phyloP scores from a whole-genome alignment of 2,888 invertebrate species.

The Desoria tigrina region DNA sequence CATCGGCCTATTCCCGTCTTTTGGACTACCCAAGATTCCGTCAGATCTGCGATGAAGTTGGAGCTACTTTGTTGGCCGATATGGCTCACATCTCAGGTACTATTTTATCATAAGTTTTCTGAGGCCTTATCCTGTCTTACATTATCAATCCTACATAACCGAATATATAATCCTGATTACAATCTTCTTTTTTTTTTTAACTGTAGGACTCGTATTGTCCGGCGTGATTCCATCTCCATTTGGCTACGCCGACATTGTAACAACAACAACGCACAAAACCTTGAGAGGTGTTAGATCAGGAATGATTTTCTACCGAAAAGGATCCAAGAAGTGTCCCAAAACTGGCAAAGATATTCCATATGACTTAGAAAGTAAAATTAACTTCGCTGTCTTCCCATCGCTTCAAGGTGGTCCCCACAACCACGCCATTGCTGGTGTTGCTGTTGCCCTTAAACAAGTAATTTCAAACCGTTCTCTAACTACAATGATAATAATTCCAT shows the following conservation, averaged over 20 bases:
- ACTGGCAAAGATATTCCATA: constrained; percentile 84
- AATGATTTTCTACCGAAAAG: constrained; percentile 51
- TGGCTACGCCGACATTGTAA: constrained; percentile 64
- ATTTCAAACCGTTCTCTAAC: constrained; percentile 4
- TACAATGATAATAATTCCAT: background rate
- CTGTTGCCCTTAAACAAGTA: constrained; percentile 86
- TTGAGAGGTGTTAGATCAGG: constrained; percentile 59
- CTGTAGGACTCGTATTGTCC: constrained; percentile 59
- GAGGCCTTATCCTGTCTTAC: background rate
- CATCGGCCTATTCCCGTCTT: constrained; percentile 60
- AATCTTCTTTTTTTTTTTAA: constrained; percentile 5
- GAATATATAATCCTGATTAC: too few relatives aligned
- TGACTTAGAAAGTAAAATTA: constrained; percentile 84
- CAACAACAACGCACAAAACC: constrained; percentile 66
- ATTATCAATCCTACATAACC: background rate
- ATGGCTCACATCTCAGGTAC: constrained; percentile 66
- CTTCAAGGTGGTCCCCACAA: constrained; percentile 98
- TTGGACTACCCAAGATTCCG: constrained; percentile 61
- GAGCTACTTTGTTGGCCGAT: constrained; percentile 63
- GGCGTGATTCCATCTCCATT: constrained; percentile 63
- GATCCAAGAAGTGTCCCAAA: constrained; percentile 57
- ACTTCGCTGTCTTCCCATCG: constrained; percentile 87
- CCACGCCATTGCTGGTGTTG: constrained; percentile 92
- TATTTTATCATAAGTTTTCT: background rate
- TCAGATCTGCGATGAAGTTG: constrained; percentile 55